Evolutionary conservation across 2,797 vertebrate species (phyloP), one percentile per base, ranked within the genome.

Genomic region (Protosalanx chinensis): DNA sequence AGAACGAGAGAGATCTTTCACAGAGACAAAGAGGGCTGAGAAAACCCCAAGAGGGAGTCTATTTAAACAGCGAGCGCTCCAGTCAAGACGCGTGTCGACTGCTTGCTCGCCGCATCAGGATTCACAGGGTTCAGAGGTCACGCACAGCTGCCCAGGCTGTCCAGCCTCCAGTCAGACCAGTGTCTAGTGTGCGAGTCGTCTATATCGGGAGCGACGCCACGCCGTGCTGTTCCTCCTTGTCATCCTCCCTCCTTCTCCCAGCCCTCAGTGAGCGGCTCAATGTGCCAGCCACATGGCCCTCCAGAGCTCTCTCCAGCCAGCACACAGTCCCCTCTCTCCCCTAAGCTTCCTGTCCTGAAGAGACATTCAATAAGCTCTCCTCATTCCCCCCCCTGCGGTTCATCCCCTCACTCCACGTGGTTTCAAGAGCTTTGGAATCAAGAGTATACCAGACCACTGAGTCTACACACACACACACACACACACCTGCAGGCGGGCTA

Each of bases 271-370:
- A 79, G 71, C 78, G 53, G 59, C 70, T 23, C 71, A 81, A 73
- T 81, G 79, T 87, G 85, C 79, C 81, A 74, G 76, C 81, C 87
- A 86, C 80, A 84, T 88, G 84, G 79, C 66, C 59, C 78, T 76
- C 78, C 74, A 62, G 68, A 62, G 13, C n/a, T 59, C 51, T 33
- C 33, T 4, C 15, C 64, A 68, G 35, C 41, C 41, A 37, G 57
- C 71, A 37, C 59, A 62, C 53, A 59, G 37, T 18, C 65, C 18
- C 56, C 63, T 37, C 20, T 67, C 63, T 75, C 41, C 61, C 57
- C 32, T 61, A 71, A 51, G 67, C 75, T 74, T 80, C 74, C 78
- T 79, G 72, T 49, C 58, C 81, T 12, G 10, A 76, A 72, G 79
- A 78, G 18, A 68, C 73, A 71, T 76, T 41, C 58, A 69, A 59